Evolutionary conservation across 2,888 invertebrate species (phyloP).

Genomic region (Eurois occulta): DNA sequence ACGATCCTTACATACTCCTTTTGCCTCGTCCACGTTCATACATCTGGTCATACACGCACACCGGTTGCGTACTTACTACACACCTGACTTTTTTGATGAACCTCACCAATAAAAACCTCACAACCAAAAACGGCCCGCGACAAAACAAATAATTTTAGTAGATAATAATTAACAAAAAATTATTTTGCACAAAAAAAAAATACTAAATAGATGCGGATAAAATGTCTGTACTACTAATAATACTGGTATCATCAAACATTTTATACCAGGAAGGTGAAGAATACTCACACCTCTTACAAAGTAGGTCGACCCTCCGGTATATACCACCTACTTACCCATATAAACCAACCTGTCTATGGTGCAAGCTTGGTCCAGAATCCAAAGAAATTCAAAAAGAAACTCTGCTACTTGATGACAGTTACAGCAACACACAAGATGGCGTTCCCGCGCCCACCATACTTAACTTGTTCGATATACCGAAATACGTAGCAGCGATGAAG

Average conservation of each 20-base stretch:
- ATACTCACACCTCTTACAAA: neutral
- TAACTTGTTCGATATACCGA: conserved; percentile 48
- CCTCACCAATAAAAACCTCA: too few relatives aligned
- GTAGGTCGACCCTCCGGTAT: conserved; percentile 23
- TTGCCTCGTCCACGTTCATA: too few relatives aligned
- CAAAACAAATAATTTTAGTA: too few relatives aligned
- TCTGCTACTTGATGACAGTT: neutral
- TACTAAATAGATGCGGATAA: too few relatives aligned
- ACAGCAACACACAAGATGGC: conserved; percentile 27
- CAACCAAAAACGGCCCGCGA: too few relatives aligned
- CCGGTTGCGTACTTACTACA: too few relatives aligned
- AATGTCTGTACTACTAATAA: conserved; percentile 39
- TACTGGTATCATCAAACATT: conserved; percentile 37
- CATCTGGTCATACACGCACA: too few relatives aligned
- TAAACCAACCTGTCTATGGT: conserved; percentile 42
- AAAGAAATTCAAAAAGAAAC: conserved; percentile 20
- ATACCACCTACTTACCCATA: conserved; percentile 6
- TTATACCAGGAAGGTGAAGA: neutral
- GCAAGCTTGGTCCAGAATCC: conserved; percentile 27
- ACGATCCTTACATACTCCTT: too few relatives aligned
- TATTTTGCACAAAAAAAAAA: too few relatives aligned
- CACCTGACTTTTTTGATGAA: too few relatives aligned
- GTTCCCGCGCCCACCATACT: conserved; percentile 27
- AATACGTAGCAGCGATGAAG: conserved; percentile 42
- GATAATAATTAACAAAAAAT: too few relatives aligned